Conservation (phyloP, 1,140 invertebrate genomes). For the Trypoxylus dichotomus region DNA sequence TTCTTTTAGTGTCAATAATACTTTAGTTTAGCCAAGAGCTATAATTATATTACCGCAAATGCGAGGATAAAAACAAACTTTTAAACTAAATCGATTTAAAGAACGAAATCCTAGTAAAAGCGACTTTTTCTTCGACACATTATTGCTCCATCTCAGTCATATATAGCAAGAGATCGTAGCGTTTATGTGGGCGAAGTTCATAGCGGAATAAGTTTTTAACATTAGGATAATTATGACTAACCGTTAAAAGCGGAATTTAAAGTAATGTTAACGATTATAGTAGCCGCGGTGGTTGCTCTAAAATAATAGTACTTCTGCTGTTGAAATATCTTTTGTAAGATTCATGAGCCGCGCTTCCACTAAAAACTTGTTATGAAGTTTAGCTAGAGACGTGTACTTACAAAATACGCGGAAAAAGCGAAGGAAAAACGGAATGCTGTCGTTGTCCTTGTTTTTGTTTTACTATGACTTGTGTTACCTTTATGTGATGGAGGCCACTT, state of each 20-base stretch:
- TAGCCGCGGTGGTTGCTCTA: not conserved
- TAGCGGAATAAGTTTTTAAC: not conserved
- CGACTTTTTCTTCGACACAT: no score
- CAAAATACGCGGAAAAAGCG: not conserved
- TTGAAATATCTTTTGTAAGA: not conserved
- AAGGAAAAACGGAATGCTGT: not conserved
- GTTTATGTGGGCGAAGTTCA: not conserved
- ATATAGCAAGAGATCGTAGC: no score
- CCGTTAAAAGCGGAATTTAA: not conserved
- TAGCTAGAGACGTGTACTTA: not conserved
- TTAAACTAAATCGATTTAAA: no score
- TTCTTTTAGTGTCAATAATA: no score
- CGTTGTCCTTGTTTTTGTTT: not conserved
- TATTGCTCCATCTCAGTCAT: no score
- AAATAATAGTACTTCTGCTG: not conserved
- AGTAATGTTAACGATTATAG: not conserved
- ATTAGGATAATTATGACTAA: not conserved
- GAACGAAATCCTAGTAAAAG: no score
- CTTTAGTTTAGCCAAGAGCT: no score
- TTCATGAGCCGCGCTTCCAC: not conserved
- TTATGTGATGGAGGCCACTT: not conserved
- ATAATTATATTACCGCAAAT: no score
- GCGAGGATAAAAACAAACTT: no score
- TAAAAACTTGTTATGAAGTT: conserved; percentile 3
- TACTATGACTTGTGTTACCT: not conserved